These are phyloP conservation scores for Terrapene triunguis DNA, from an alignment of 2,113 vertebrate genomes.

Conservation along the genomic window DNA sequence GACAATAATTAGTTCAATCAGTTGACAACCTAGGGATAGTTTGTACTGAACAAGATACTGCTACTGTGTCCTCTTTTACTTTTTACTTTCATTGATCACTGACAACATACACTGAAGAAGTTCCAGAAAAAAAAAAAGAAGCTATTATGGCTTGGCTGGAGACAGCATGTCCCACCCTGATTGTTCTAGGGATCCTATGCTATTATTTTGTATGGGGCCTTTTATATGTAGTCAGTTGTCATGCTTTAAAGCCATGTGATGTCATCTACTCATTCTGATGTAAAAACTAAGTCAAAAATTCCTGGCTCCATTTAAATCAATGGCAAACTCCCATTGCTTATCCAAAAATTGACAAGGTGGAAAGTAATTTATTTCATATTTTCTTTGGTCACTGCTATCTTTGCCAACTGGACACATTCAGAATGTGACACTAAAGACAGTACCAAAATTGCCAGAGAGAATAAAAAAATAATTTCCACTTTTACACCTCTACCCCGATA, in stretches of 20 bases:
- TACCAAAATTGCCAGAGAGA: background rate
- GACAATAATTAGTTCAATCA: slow-evolving; percentile 1
- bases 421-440: background rate
- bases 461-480: background rate
- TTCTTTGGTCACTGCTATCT: background rate
- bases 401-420: background rate
- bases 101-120: background rate
- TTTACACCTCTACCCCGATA: no score
- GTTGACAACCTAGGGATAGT: slow-evolving; percentile 14
- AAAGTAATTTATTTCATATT: background rate
- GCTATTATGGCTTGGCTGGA: background rate
- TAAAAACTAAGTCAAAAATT: background rate
- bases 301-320: background rate
- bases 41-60: background rate
- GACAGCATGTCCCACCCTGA: background rate
- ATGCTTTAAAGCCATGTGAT: background rate
- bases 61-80: background rate
- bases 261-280: slow-evolving; percentile 1
- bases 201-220: background rate
- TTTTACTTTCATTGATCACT: slow-evolving; percentile 1
- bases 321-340: background rate
- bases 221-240: background rate
- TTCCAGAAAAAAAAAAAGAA: slow-evolving; percentile 32
- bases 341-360: background rate
- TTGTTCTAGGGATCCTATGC: background rate